Conservation (phyloP, 53 echinoderm and acorn worm species). For the Crossaster papposus region DNA sequence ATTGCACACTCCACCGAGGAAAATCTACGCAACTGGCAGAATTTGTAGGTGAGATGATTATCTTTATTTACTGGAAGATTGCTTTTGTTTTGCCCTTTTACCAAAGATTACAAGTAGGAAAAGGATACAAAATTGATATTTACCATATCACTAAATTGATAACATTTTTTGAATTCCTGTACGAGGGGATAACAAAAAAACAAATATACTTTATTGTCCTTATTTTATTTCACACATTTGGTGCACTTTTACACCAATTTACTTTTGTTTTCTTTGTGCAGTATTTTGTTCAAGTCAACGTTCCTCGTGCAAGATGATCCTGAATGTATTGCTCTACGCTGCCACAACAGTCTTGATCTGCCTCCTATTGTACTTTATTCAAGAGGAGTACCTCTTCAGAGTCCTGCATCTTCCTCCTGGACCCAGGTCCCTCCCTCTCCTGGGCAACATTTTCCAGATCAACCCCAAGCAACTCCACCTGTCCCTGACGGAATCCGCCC, state of each 20-base stretch:
- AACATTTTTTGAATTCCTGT: too few relatives aligned
- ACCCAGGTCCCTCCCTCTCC: slow-evolving; percentile 85
- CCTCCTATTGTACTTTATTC: slow-evolving; percentile 74
- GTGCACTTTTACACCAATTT: neutral
- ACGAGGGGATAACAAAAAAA: too few relatives aligned
- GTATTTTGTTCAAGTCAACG: neutral
- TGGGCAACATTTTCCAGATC: slow-evolving; percentile 89
- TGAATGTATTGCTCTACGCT: slow-evolving; percentile 38
- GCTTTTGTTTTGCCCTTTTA: too few relatives aligned
- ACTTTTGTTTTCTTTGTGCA: neutral
- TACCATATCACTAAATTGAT: too few relatives aligned
- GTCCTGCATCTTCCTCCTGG: slow-evolving; percentile 78
- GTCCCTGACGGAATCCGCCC: slow-evolving; percentile 75
- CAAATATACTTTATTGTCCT: too few relatives aligned
- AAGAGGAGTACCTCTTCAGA: slow-evolving; percentile 77
- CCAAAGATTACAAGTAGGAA: too few relatives aligned
- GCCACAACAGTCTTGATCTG: slow-evolving; percentile 50
- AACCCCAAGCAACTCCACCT: slow-evolving; percentile 82
- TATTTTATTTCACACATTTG: neutral
- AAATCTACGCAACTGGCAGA: neutral
- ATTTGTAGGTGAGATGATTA: neutral
- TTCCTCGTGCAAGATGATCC: slow-evolving; percentile 37
- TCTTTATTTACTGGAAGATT: neutral
- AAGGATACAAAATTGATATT: too few relatives aligned
- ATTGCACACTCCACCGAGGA: neutral